These are phyloP conservation scores for Bombus terrestris DNA, from an alignment of 1,140 invertebrate species.

Conservation along the genomic window DNA sequence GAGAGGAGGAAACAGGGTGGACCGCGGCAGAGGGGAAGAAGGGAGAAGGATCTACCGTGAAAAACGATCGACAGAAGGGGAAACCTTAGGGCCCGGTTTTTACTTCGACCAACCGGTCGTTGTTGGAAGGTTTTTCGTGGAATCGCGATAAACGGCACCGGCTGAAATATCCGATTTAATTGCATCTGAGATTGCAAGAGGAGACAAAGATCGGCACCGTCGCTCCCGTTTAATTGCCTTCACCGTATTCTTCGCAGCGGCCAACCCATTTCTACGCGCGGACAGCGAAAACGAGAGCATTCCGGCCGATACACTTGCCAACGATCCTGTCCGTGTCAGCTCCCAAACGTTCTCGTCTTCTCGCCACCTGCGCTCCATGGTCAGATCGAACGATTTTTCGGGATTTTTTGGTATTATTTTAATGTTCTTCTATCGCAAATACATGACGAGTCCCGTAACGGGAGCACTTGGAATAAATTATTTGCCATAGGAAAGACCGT, in stretches of 20 bases:
- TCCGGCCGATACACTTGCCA: constrained; percentile 25
- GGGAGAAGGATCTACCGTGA: constrained; percentile 41
- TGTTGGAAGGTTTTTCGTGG: constrained; percentile 58
- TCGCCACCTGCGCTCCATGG: no score
- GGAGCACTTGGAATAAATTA: no score
- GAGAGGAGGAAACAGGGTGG: constrained; percentile 1
- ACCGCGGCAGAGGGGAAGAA: not conserved
- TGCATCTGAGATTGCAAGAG: constrained; percentile 75
- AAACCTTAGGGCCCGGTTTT: constrained; percentile 62
- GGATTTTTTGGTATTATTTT: no score
- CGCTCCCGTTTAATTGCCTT: constrained; percentile 54
- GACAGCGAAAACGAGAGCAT: constrained; percentile 45
- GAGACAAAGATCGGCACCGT: constrained; percentile 77
- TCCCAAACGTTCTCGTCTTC: constrained; percentile 16
- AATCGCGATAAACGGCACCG: constrained; percentile 76
- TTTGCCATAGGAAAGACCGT: no score
- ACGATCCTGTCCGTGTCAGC: constrained; percentile 1
- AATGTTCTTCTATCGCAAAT: fast-evolving
- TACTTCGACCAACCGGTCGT: constrained; percentile 57
- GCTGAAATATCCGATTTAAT: constrained; percentile 81
- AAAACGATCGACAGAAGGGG: constrained; percentile 60
- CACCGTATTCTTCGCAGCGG: constrained; percentile 24
- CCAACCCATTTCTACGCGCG: not conserved
- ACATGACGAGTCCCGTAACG: no score
- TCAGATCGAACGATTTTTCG: no score